phyloP scores from a whole-genome alignment of 2,797 vertebrate genomes.

The Pangasius macronema region DNA sequence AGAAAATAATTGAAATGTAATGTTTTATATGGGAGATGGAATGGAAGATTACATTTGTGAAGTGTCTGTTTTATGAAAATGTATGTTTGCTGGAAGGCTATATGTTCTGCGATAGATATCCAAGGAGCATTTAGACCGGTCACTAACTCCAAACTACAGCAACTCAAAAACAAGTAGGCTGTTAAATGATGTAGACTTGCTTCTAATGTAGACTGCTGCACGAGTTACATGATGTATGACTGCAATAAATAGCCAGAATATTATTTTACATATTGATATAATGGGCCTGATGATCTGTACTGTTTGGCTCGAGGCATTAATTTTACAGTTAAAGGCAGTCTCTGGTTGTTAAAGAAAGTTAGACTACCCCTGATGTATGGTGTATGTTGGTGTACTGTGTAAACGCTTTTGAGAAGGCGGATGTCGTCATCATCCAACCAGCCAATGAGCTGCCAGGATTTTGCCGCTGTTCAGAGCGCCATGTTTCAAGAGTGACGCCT shows the following conservation, averaged over 20 bases:
- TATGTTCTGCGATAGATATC: not conserved
- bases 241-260: not conserved
- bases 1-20: slow-evolving; percentile 4
- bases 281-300: not conserved
- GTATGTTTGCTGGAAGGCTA: not conserved
- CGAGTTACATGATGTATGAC: not conserved
- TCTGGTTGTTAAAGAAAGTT: not conserved
- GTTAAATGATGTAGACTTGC: not conserved
- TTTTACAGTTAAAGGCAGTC: not conserved
- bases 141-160: not conserved
- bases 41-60: not conserved
- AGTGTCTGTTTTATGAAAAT: not conserved
- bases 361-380: not conserved
- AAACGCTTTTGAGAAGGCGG: not conserved
- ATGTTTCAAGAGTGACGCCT: slow-evolving; percentile 70
- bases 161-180: not conserved
- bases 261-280: not conserved
- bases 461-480: slow-evolving; percentile 76
- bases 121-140: not conserved
- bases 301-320: too few relatives aligned
- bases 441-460: slow-evolving; percentile 49
- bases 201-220: not conserved
- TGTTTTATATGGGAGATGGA: slow-evolving; percentile 25
- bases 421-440: not conserved
- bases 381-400: not conserved